Evolutionary conservation across 1,140 invertebrate species (phyloP), one percentile per base, ranked within the genome.

Genomic region (Caenorhabditis elegans): DNA sequence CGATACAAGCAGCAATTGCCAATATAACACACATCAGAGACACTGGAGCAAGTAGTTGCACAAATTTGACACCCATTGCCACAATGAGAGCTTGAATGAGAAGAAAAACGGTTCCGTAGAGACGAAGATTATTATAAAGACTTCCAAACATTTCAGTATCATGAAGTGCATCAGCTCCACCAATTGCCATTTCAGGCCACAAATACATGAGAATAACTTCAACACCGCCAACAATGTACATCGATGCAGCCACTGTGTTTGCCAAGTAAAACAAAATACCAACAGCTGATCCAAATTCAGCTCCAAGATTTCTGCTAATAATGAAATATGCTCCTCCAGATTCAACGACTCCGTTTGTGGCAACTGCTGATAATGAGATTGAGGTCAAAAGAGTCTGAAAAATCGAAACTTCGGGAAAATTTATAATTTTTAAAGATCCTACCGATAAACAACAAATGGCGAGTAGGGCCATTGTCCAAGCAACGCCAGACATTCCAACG

Each of bases 261-360:
- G 96, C 97, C 17, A 97, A 95, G 91, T 98, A 99, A 91, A 99
- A 99, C 3, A 99, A 91, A 92, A 99, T 95, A 24, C 97, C 97
- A 10, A 99, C 97, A 60, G 97, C 97, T 1, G 96, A 96, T 48
- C 97, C 97, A 91, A 98, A 98, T 90, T 99, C 97, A 0, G 97
- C 97, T 10, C 97, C 97, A 78, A 99, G 92, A 80, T 96, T 95
- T 87, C 97, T 92, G 1, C 96, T 79, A 49, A 99, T 99, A 96
- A 99, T 98, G 90, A 99, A 99, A 91, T 99, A 99, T 53, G 96
- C 97, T 17, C 97, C 97, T 53, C 97, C 97, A 1, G 80, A 80
- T 82, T 89, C 88, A 28, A 99, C 97, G 76, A 98, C 96, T n/a
- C 97, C 97, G 91, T 99, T 99, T 11, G 97, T 99, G 43, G 97